Conservation (phyloP, 2,888 invertebrate species). For the Cynaeus angustus region DNA sequence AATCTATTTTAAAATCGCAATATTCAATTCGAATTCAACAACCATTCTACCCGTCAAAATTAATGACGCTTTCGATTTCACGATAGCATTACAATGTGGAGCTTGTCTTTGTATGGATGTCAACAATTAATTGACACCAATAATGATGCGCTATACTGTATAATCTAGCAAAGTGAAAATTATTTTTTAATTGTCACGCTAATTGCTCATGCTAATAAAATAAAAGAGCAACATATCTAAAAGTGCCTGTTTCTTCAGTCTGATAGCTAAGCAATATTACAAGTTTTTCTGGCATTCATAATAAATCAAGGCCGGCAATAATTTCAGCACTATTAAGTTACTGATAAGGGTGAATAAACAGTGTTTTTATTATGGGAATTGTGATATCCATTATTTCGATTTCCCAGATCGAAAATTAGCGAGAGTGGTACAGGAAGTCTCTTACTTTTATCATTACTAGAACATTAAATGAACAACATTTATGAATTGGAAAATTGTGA, state of each 20-base stretch:
- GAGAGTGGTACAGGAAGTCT: background rate
- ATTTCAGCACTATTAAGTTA: no score
- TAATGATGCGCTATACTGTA: background rate
- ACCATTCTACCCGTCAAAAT: background rate
- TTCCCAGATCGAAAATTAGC: background rate
- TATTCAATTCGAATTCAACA: background rate
- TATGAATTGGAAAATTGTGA: background rate
- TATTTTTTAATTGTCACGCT: slow-evolving; percentile 23
- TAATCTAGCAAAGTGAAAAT: slow-evolving; percentile 16
- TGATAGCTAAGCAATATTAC: no score
- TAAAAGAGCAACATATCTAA: no score
- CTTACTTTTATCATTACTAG: no score
- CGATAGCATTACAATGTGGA: slow-evolving; percentile 14
- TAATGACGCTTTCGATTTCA: slow-evolving; percentile 1
- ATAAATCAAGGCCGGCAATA: no score
- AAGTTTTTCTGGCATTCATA: no score
- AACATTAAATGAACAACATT: no score
- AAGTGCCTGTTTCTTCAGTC: no score
- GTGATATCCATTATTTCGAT: background rate
- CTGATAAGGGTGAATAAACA: background rate
- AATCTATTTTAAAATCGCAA: background rate
- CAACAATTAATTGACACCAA: slow-evolving; percentile 34
- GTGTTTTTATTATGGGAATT: background rate
- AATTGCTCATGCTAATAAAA: background rate
- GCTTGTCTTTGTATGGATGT: slow-evolving; percentile 11